Conservation (phyloP, 2,113 vertebrate species). For the Probosciger aterrimus region DNA sequence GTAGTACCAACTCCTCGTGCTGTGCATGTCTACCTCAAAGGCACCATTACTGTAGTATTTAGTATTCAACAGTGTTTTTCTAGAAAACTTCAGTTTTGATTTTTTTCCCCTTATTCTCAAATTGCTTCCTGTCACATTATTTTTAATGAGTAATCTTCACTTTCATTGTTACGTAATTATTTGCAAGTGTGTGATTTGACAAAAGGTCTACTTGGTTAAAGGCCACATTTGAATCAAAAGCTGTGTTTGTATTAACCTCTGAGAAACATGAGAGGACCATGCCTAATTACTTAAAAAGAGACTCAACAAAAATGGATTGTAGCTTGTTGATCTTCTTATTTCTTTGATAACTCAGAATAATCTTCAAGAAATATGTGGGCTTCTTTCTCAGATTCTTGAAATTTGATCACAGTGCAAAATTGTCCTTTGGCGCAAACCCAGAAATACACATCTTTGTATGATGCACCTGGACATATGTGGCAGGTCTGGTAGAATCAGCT, state of each 20-base stretch:
- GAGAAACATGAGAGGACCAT: constrained; percentile 75
- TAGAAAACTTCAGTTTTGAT: not conserved
- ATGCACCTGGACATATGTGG: constrained; percentile 86
- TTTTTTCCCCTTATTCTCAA: constrained; percentile 36
- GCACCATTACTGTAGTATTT: not conserved
- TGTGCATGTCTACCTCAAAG: not conserved
- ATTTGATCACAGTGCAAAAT: constrained; percentile 78
- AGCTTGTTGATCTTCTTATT: constrained; percentile 75
- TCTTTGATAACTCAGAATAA: constrained; percentile 80
- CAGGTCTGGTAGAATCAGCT: constrained; percentile 86
- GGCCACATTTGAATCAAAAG: constrained; percentile 69
- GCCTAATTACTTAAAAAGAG: constrained; percentile 75
- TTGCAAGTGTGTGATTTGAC: constrained; percentile 70
- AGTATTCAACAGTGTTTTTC: not conserved
- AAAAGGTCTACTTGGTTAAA: constrained; percentile 64
- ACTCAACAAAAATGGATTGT: constrained; percentile 70
- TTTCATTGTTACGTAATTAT: constrained; percentile 67
- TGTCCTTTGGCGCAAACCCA: constrained; percentile 80
- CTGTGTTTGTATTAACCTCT: constrained; percentile 69
- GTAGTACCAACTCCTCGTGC: not conserved
- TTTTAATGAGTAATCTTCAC: constrained; percentile 62
- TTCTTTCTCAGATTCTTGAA: constrained; percentile 77
- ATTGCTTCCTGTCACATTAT: constrained; percentile 45
- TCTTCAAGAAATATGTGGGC: constrained; percentile 76
- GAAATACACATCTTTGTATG: constrained; percentile 79